Percentiles rank a stretch among this genome's conserved stretches.
Conservation (phyloP, 2,797 vertebrate species). For the Falco rusticolus region DNA sequence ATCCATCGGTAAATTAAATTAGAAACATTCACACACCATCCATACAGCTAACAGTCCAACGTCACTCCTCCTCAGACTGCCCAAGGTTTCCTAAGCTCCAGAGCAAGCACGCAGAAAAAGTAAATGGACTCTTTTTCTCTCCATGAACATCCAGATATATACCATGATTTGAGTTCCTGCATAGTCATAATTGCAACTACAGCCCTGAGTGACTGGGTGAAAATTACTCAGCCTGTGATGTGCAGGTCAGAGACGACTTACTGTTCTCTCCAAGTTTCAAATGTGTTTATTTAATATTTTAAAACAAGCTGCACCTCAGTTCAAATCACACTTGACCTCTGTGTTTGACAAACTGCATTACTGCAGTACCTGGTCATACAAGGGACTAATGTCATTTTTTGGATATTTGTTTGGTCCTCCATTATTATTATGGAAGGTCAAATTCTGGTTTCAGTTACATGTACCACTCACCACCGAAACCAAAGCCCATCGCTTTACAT, state of each 20-base stretch:
- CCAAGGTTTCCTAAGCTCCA: slow-evolving; percentile 8
- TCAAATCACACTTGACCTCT: neutral
- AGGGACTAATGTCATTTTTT: neutral
- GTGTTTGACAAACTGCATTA: neutral
- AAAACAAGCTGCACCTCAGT: neutral
- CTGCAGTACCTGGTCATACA: neutral
- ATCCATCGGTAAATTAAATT: slow-evolving; percentile 55
- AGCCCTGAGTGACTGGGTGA: neutral
- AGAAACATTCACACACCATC: slow-evolving; percentile 10
- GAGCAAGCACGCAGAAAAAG: slow-evolving; percentile 26
- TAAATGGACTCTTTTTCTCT: slow-evolving; percentile 7
- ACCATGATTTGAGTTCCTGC: neutral
- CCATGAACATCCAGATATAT: neutral
- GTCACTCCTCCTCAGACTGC: slow-evolving; percentile 35
- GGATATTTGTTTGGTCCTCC: neutral
- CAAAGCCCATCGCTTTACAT: fast-evolving
- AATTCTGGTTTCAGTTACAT: neutral
- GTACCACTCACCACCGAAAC: neutral
- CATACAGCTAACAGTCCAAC: slow-evolving; percentile 14
- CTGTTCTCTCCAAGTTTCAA: neutral
- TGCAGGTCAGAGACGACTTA: neutral
- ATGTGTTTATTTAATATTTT: neutral
- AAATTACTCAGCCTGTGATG: neutral
- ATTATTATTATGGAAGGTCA: neutral
- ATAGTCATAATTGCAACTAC: neutral